Evolutionary conservation across 2,113 vertebrate genomes (phyloP).

Genomic region (Hiodon tergisus): DNA sequence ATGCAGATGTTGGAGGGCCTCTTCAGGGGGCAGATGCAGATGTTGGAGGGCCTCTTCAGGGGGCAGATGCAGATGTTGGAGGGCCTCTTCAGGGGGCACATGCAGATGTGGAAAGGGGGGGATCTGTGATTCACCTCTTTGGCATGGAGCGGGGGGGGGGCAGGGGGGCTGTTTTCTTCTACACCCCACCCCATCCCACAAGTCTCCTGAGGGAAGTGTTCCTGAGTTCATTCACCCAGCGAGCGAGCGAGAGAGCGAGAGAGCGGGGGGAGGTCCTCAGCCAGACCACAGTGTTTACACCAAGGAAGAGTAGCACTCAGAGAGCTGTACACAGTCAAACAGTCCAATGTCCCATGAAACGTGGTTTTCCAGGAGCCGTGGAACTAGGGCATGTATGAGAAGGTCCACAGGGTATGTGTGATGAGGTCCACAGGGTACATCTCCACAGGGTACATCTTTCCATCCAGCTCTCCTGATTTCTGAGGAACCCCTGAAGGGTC

Average conservation of each 20-base stretch:
- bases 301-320: no score
- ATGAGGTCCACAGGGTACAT: no score
- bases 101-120: background rate
- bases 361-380: background rate
- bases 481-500: background rate
- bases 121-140: constrained; percentile 16
- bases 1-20: background rate
- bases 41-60: background rate
- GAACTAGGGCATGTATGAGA: background rate
- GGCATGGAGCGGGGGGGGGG: constrained; percentile 7
- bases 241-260: background rate
- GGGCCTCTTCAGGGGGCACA: background rate
- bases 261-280: background rate
- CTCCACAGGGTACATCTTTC: no score
- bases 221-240: constrained; percentile 23
- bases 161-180: background rate
- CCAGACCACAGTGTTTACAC: background rate
- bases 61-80: background rate
- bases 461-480: background rate
- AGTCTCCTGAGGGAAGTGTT: background rate
- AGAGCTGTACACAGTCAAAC: no score
- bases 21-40: background rate
- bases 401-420: background rate
- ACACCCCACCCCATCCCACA: constrained; percentile 5
- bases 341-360: no score